These are phyloP conservation scores for Caenorhabditis inopinata DNA, from an alignment of 1,140 invertebrate species.

Conservation along the genomic window DNA sequence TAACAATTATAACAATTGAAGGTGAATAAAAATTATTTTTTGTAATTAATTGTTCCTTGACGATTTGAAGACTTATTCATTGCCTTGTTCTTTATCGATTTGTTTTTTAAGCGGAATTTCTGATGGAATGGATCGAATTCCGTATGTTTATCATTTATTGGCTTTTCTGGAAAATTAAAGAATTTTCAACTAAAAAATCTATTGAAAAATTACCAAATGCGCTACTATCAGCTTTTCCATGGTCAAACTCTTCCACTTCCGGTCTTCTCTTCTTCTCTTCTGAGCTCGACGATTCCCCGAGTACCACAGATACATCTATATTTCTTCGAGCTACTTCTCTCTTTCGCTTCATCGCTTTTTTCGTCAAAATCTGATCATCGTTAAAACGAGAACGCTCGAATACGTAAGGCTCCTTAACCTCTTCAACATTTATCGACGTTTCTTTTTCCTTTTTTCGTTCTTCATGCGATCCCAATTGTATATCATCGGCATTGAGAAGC, in stretches of 20 bases:
- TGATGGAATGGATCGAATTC: constrained; percentile 11
- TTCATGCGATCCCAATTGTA: not conserved
- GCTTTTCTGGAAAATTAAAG: not conserved
- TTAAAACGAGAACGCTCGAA: constrained; percentile 13
- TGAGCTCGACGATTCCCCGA: not conserved
- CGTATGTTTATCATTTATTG: not conserved
- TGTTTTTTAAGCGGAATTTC: not conserved
- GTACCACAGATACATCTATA: not conserved
- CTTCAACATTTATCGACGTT: not conserved
- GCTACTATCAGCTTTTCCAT: not conserved
- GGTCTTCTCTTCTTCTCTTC: not conserved
- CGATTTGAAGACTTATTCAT: constrained; percentile 20
- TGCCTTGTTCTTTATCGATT: not conserved
- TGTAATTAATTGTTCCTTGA: not conserved
- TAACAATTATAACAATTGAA: not conserved
- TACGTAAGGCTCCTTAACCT: not conserved
- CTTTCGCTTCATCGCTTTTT: constrained; percentile 28
- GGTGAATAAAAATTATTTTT: constrained; percentile 7
- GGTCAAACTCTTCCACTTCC: not conserved
- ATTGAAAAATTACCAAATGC: constrained; percentile 1
- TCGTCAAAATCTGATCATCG: not conserved
- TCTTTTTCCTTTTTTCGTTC: not conserved
- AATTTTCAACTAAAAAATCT: not conserved
- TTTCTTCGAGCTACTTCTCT: not conserved
- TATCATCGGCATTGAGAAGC: constrained; percentile 8